Base-by-base conservation (phyloP, 2,888 invertebrate genomes). In the Hemithea aestivaria region DNA sequence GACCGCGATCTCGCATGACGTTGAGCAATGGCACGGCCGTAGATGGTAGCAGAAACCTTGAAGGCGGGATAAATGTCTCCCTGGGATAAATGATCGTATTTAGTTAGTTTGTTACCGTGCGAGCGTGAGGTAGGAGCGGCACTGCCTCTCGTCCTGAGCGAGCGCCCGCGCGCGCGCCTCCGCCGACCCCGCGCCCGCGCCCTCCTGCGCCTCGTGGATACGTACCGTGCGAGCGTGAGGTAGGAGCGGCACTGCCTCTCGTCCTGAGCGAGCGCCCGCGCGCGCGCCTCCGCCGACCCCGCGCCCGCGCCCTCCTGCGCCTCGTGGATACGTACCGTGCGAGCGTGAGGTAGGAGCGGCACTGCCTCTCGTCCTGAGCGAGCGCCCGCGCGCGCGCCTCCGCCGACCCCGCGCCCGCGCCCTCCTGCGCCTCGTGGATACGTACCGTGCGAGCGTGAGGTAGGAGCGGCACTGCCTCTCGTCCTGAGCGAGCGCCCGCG, bases 191-290 rank as follows among this genome's bases (percentile, higher is more conserved):
- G 36, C 93, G 52, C 93, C 45, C 88, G 90, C 27, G n/a, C n/a
- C n/a, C 51, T 84, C 96, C 74, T 98, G 99, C 10, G 96, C 93
- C 69, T 94, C 93, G 81, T 94, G 8, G 5, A 23, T 9, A n/a
- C 10, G 27, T 41, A 76, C 78, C 79, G 82, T 27, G 96, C 97
- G 44, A 98, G 85, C 1, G 97, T 97, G 57, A 97, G 88, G 77
- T 97, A 97, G 0, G 96, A 96, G 35, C 94, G 91, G 68, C 96
- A 96, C 73, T 96, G 95, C 2, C 96, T 83, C 75, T 96, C 96
- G 79, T 96, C 96, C 35, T 94, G 93, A 22, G 91, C 89, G 33
- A 96, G 84, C 57, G 94, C 93, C n/a, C 96, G 87, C 92, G 41
- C 41, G 21, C 41, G 36, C 10, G 41, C 35, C 11, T 41, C 41